A percentile compares a stretch with the other conserved stretches of the same genome.
These are phyloP conservation scores for Danio choprae DNA, from an alignment of 2,797 vertebrate species.

Conservation along the genomic window DNA sequence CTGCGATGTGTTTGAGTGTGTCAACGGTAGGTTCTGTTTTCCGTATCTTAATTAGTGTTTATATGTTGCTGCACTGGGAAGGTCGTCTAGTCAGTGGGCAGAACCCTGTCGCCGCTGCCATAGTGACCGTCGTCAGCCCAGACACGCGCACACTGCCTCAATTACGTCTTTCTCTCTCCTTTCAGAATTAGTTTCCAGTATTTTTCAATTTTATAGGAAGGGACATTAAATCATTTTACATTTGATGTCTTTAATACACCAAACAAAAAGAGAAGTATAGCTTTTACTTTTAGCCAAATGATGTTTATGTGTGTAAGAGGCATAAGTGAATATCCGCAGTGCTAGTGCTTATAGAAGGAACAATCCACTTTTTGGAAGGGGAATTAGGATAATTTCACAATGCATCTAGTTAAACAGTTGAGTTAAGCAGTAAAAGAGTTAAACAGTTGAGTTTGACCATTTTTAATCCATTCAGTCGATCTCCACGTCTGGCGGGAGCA, in stretches of 20 bases:
- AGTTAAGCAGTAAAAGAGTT: too few relatives aligned
- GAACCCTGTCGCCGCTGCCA: slow-evolving; percentile 25
- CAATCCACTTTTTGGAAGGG: too few relatives aligned
- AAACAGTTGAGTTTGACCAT: too few relatives aligned
- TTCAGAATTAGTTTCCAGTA: neutral
- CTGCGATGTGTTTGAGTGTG: slow-evolving; percentile 90
- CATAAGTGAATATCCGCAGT: neutral
- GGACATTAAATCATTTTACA: neutral
- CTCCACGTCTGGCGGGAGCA: too few relatives aligned
- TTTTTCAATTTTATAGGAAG: neutral
- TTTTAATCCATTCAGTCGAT: too few relatives aligned
- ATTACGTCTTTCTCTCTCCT: neutral
- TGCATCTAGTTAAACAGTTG: too few relatives aligned
- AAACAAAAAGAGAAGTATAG: too few relatives aligned
- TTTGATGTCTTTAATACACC: slow-evolving; percentile 5
- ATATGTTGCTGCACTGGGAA: slow-evolving; percentile 16
- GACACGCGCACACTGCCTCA: neutral
- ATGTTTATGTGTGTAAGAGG: neutral
- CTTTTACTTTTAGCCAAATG: neutral
- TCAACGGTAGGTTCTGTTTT: slow-evolving; percentile 83
- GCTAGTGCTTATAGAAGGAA: too few relatives aligned
- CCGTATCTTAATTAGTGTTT: slow-evolving; percentile 46
- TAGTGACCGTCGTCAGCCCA: slow-evolving; percentile 17
- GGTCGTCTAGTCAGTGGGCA: slow-evolving; percentile 36
- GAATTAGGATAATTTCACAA: too few relatives aligned